These are phyloP conservation scores for Prunella strophiata DNA, from an alignment of 2,797 vertebrate species.

Conservation along the genomic window DNA sequence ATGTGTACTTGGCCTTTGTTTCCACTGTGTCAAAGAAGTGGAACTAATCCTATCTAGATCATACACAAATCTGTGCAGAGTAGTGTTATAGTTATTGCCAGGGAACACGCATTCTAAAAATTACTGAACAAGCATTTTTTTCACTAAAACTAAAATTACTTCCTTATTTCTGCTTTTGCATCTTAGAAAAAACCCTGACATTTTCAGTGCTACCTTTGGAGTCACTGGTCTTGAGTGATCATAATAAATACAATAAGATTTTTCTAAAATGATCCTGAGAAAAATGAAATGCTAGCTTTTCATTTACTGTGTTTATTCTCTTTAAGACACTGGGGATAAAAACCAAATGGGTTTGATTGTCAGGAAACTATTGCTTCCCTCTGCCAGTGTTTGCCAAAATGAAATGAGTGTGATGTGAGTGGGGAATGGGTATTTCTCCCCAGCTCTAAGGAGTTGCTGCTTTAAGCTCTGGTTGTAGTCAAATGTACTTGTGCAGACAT, in stretches of 20 bases:
- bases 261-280: not conserved
- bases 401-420: not conserved
- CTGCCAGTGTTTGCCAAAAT: not conserved
- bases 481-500: not conserved
- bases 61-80: not conserved
- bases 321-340: not conserved
- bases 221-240: not conserved
- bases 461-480: not conserved
- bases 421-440: not conserved
- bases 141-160: not conserved
- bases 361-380: not conserved
- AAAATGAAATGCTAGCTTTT: not conserved
- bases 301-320: not conserved
- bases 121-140: not conserved
- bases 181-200: accelerated
- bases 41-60: not conserved
- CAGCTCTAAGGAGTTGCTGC: not conserved
- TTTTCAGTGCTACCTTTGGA: not conserved
- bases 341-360: not conserved
- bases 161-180: not conserved
- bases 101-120: not conserved
- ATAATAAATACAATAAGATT: not conserved
- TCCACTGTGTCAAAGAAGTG: not conserved
- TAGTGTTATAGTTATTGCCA: not conserved
- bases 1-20: not conserved